A percentile compares a stretch with the other conserved stretches of the same genome.
phyloP scores from a whole-genome alignment of 2,888 invertebrate species.

The Thera britannica region DNA sequence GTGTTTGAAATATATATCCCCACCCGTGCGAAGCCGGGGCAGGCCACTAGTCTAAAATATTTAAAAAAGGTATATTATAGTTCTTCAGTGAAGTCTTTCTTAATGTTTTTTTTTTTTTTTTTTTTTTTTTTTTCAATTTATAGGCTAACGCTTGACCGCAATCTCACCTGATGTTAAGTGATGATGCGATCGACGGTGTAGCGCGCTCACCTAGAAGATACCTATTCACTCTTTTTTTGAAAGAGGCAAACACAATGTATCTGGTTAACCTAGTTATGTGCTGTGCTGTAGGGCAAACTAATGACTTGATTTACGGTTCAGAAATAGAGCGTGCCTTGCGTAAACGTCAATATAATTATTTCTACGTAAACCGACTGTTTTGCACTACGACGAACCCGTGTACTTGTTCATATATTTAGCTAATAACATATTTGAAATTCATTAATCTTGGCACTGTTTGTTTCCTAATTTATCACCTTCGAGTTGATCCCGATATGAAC shows the following conservation, averaged over 20 bases:
- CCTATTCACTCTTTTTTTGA: too few species aligned
- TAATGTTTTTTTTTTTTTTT: too few species aligned
- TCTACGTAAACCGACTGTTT: constrained; percentile 28
- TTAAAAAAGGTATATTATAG: too few species aligned
- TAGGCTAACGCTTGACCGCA: too few species aligned
- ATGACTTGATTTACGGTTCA: constrained; percentile 55
- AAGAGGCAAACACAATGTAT: not conserved
- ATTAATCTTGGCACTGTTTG: constrained; percentile 33
- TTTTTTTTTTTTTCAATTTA: too few species aligned
- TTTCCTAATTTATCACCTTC: constrained; percentile 38
- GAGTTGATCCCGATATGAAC: constrained; percentile 29
- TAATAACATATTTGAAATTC: constrained; percentile 1
- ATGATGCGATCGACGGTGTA: too few species aligned
- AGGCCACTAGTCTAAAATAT: too few species aligned
- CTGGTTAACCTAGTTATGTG: constrained; percentile 7
- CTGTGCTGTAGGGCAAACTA: constrained; percentile 12
- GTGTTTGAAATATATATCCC: too few species aligned
- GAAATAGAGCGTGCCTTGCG: constrained; percentile 60
- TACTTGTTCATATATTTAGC: not conserved
- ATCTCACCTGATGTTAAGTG: too few species aligned
- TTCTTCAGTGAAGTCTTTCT: not conserved
- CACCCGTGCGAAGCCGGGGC: too few species aligned
- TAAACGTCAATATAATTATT: constrained; percentile 56
- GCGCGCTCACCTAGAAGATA: too few species aligned
- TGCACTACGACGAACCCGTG: not conserved